phyloP scores from a whole-genome alignment of 2,797 vertebrate genomes.

The Pachyuromys duprasi region DNA sequence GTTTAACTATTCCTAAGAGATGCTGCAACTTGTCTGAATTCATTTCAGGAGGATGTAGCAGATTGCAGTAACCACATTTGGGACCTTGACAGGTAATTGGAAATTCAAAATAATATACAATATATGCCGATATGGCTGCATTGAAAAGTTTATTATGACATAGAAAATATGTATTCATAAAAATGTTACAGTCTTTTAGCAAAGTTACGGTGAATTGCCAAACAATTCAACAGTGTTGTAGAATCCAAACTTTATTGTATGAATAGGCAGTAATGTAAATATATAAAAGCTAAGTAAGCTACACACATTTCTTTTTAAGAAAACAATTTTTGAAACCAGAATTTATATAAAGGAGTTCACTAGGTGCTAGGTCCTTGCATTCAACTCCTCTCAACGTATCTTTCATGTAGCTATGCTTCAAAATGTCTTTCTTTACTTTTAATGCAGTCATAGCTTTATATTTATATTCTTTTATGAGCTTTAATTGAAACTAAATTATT shows the following conservation, averaged over 20 bases:
- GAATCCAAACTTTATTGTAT: conserved; percentile 44
- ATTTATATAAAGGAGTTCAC: conserved; percentile 24
- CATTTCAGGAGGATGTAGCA: conserved; percentile 56
- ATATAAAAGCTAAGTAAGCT: conserved; percentile 53
- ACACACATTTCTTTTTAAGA: neutral
- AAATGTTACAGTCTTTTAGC: conserved; percentile 9
- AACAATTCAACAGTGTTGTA: conserved; percentile 23
- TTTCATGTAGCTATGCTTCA: conserved; percentile 15
- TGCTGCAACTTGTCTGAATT: conserved; percentile 58
- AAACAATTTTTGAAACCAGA: conserved; percentile 37
- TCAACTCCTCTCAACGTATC: neutral
- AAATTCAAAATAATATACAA: conserved; percentile 57
- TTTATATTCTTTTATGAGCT: conserved; percentile 31
- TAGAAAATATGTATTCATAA: conserved; percentile 42
- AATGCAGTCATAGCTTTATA: neutral
- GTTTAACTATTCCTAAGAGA: conserved; percentile 66
- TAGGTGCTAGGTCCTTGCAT: conserved; percentile 2
- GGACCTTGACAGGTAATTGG: conserved; percentile 51
- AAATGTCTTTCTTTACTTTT: neutral
- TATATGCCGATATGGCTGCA: conserved; percentile 34
- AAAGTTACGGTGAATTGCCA: conserved; percentile 50
- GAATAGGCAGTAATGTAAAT: conserved; percentile 20
- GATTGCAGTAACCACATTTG: conserved; percentile 15
- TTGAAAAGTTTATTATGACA: conserved; percentile 49
- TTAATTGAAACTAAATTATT: neutral